Conservation (phyloP, 2,888 invertebrate genomes). For the Mycalesis mineus region DNA sequence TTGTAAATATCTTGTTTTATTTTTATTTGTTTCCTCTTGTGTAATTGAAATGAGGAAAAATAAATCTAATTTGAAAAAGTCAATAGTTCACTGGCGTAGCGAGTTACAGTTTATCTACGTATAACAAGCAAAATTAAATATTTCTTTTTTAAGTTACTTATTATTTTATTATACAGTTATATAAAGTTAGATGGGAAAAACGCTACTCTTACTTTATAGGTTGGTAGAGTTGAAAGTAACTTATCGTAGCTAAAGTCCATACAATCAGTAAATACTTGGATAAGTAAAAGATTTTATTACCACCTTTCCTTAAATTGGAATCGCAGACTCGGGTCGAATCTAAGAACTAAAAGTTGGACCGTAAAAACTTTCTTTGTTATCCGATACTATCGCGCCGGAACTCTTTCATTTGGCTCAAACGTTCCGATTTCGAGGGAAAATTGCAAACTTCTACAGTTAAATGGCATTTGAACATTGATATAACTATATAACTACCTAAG, state of each 20-base stretch:
- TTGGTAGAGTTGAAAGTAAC: conserved; percentile 2
- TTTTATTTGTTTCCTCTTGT: too few relatives aligned
- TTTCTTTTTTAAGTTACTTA: too few relatives aligned
- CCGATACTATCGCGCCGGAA: conserved; percentile 63
- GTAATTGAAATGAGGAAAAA: too few relatives aligned
- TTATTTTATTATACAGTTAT: too few relatives aligned
- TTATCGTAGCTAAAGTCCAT: conserved; percentile 7
- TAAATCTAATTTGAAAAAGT: too few relatives aligned
- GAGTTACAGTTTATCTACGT: too few relatives aligned
- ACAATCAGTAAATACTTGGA: conserved; percentile 23
- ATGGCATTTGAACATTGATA: conserved; percentile 23
- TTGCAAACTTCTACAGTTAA: conserved; percentile 34
- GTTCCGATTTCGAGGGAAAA: conserved; percentile 45
- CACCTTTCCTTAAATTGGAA: conserved; percentile 68
- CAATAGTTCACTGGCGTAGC: too few relatives aligned
- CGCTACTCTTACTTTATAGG: neutral
- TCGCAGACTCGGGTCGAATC: conserved; percentile 62
- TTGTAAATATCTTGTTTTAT: too few relatives aligned
- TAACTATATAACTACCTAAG: too few relatives aligned
- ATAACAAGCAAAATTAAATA: too few relatives aligned
- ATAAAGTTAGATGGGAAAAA: too few relatives aligned
- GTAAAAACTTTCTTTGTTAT: conserved; percentile 77
- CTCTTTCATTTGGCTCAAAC: conserved; percentile 57
- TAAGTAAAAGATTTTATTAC: conserved; percentile 48
- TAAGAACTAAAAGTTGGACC: conserved; percentile 55